phyloP scores from a whole-genome alignment of 2,113 vertebrate species.

The Corythoichthys intestinalis region DNA sequence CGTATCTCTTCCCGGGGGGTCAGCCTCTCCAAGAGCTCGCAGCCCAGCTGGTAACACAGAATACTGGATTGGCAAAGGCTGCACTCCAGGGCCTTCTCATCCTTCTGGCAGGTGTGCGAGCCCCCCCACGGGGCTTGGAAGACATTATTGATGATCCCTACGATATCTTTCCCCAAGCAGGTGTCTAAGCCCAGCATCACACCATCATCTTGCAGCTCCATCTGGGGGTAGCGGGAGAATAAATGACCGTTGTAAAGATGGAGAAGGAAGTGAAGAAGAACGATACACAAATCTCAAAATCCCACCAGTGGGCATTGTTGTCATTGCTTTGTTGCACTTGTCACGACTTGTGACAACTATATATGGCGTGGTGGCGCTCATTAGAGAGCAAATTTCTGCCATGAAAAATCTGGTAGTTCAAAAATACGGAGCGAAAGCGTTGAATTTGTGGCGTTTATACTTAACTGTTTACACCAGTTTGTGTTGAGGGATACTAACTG shows the following conservation, averaged over 20 bases:
- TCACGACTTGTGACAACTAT: conserved; percentile 8
- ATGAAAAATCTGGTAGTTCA: too few relatives aligned
- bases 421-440: too few relatives aligned
- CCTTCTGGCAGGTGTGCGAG: conserved; percentile 96
- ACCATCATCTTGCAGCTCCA: conserved; percentile 97
- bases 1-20: conserved; percentile 94
- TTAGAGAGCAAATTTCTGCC: neutral
- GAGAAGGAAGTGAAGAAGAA: conserved; percentile 30
- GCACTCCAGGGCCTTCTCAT: conserved; percentile 90
- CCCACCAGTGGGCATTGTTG: conserved; percentile 34
- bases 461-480: too few relatives aligned
- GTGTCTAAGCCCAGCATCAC: conserved; percentile 93
- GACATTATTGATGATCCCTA: conserved; percentile 97
- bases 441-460: too few relatives aligned
- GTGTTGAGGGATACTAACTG: too few relatives aligned
- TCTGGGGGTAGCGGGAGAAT: conserved; percentile 68
- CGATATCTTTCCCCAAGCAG: conserved; percentile 90
- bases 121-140: conserved; percentile 98
- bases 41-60: conserved; percentile 96
- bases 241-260: conserved; percentile 18
- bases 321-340: conserved; percentile 1
- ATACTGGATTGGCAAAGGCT: conserved; percentile 96
- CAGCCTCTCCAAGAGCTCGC: conserved; percentile 90
- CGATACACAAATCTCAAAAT: conserved; percentile 25
- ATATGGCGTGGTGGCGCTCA: neutral